Conservation (phyloP, 2,113 vertebrate species). For the Scophthalmus maximus region DNA sequence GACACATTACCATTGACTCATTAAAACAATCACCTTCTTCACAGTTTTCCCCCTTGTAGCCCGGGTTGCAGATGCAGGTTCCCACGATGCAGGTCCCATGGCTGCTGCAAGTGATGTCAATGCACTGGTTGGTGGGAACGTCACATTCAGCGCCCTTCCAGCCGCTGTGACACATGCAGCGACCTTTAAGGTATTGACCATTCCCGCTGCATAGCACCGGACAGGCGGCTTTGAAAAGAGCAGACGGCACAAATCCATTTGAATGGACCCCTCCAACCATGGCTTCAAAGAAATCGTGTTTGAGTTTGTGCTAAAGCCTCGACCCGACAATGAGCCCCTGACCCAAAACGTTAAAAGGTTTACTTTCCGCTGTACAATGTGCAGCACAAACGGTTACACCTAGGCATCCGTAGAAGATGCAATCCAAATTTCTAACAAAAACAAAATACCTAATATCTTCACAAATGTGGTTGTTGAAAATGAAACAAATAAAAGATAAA, state of each 20-base stretch:
- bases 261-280: slow-evolving; percentile 55
- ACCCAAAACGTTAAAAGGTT: slow-evolving; percentile 37
- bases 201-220: slow-evolving; percentile 98
- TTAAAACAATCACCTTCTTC: slow-evolving; percentile 90
- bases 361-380: neutral
- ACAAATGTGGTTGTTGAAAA: slow-evolving; percentile 2
- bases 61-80: slow-evolving; percentile 97
- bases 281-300: slow-evolving; percentile 53
- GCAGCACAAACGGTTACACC: slow-evolving; percentile 4
- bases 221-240: slow-evolving; percentile 88
- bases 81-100: slow-evolving; percentile 97
- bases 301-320: slow-evolving; percentile 16
- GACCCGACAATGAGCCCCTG: slow-evolving; percentile 28
- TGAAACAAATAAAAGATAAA: too few relatives aligned
- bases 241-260: slow-evolving; percentile 61
- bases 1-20: slow-evolving; percentile 16
- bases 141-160: slow-evolving; percentile 98
- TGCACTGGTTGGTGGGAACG: slow-evolving; percentile 95
- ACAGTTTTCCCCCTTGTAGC: slow-evolving; percentile 98
- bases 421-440: slow-evolving; percentile 1
- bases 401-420: slow-evolving; percentile 10
- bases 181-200: slow-evolving; percentile 96
- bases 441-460: too few relatives aligned
- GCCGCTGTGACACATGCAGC: slow-evolving; percentile 96
- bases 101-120: slow-evolving; percentile 92